Evolutionary conservation across 2,797 vertebrate genomes (phyloP), one percentile per base, ranked within the genome.

Genomic region (Thamnophis elegans): DNA sequence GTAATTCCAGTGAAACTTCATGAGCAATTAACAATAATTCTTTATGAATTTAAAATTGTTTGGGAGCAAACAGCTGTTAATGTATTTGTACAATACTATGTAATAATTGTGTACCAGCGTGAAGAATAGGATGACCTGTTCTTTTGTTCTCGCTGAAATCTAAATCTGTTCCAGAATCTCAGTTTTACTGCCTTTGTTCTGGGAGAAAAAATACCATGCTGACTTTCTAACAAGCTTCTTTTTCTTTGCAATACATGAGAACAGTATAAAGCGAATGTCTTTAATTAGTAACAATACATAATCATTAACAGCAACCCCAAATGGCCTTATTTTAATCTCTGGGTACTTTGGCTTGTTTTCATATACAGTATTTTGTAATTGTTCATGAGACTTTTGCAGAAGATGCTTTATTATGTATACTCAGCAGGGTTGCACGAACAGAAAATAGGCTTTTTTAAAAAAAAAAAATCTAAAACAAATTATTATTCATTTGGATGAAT

Each of bases 61-160:
- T 92, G 13, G 85, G 55, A 85, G n/a, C 93, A 65, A 91, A n/a
- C 53, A 90, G 89, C 90, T 10, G 0, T 92, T 95, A 92, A 54
- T 60, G 78, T 47, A 55, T 58, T 56, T 92, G 91, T 51, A 5
- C 92, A 28, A 82, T 82, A 47, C 36, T 12, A 90, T 62, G 4
- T 55, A 73, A 32, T 36, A 73, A 55, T 73, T 73, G 89, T 89
- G 20, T 22, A 73, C 16, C 10, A 55, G 5, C 94, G 88, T 93
- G 94, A 95, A 95, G 94, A 96, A 95, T 92, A 36, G 26, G 68
- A 2, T 95, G 95, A 95, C 96, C 96, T 97, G 94, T 93, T 82
- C 58, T 88, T 92, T 92, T 4, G 78, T 73, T 94, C 94, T 94
- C 94, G 68, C 94, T 94, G 88, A 73, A 93, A 22, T 93, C 88